Conservation (phyloP, 2,888 invertebrate species). For the Lepidocyrtinus sp. region DNA sequence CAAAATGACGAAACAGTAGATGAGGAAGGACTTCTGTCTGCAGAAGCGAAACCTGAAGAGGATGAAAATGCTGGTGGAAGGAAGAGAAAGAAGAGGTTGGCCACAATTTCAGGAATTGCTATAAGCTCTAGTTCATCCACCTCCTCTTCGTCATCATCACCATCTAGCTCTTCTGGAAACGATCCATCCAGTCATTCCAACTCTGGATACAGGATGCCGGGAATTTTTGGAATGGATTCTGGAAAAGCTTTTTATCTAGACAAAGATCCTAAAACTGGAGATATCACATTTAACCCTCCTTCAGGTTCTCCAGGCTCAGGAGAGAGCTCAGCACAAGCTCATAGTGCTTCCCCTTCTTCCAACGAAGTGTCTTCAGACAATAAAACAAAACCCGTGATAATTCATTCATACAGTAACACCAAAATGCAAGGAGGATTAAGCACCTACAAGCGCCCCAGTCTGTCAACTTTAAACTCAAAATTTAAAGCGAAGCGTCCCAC, state of each 20-base stretch:
- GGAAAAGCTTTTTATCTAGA: constrained; percentile 68
- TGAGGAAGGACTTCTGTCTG: constrained; percentile 20
- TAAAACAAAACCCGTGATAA: constrained; percentile 66
- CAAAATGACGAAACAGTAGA: constrained; percentile 15
- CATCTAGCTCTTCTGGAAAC: not conserved
- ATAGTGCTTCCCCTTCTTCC: constrained; percentile 28
- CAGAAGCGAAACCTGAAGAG: not conserved
- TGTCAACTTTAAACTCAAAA: constrained; percentile 59
- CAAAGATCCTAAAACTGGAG: constrained; percentile 68
- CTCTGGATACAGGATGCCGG: constrained; percentile 68
- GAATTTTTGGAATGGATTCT: constrained; percentile 66
- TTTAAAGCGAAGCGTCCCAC: constrained; percentile 67
- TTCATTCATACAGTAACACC: constrained; percentile 67
- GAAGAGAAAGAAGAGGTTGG: constrained; percentile 37
- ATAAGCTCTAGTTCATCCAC: not conserved
- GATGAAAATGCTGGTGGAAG: not conserved
- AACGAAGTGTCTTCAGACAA: constrained; percentile 50
- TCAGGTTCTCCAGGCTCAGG: constrained; percentile 23
- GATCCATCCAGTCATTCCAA: not conserved
- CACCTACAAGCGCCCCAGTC: constrained; percentile 50
- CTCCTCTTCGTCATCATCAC: not conserved
- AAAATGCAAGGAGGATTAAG: constrained; percentile 64
- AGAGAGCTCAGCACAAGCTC: not conserved
- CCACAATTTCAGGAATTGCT: constrained; percentile 43
- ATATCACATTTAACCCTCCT: constrained; percentile 64